A percentile compares a stretch with the other conserved stretches of the same genome.
Evolutionary conservation across 2,888 invertebrate species (phyloP).

Genomic region (Eristalis arbustorum): DNA sequence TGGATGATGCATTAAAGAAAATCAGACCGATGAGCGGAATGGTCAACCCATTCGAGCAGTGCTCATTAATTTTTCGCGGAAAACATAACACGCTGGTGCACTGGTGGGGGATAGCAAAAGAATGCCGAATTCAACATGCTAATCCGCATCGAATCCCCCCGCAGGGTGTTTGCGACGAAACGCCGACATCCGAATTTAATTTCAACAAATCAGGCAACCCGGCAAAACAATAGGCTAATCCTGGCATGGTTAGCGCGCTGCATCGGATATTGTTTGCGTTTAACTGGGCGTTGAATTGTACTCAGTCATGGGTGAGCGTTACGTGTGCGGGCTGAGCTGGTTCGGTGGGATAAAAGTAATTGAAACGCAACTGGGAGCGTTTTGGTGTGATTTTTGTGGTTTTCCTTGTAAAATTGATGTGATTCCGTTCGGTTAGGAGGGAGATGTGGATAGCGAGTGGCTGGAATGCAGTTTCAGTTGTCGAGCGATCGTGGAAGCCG

Average conservation of each 20-base stretch:
- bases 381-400: neutral
- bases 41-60: neutral
- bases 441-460: too few relatives aligned
- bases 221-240: slow-evolving; percentile 6
- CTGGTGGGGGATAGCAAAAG: neutral
- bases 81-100: neutral
- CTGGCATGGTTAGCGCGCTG: neutral
- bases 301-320: neutral
- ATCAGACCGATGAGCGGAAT: neutral
- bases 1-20: neutral
- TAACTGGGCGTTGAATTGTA: slow-evolving; percentile 18
- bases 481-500: too few relatives aligned
- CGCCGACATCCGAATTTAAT: neutral
- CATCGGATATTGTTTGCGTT: slow-evolving; percentile 8
- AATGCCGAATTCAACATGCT: slow-evolving; percentile 8
- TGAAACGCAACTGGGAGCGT: neutral
- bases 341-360: neutral
- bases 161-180: neutral
- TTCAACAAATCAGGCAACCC: neutral
- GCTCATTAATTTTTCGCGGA: slow-evolving; percentile 15
- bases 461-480: too few relatives aligned
- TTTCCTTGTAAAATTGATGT: neutral
- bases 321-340: neutral
- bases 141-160: neutral
- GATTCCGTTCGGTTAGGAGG: too few relatives aligned